Evolutionary conservation across 2,113 vertebrate genomes (phyloP), one percentile per base, ranked within the genome.

Genomic region (Urocitellus parryii): DNA sequence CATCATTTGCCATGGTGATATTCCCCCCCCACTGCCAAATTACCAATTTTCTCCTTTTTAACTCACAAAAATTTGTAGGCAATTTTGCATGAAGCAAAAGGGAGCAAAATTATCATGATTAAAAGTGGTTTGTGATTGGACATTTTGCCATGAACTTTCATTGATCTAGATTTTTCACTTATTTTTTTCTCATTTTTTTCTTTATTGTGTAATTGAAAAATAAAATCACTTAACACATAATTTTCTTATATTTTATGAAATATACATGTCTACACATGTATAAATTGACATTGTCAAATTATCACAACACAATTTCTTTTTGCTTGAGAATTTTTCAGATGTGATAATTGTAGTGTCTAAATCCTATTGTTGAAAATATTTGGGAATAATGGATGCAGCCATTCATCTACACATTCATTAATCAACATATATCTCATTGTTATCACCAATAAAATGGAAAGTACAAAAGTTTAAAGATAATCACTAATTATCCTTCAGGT

Each of bases 191-290:
- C 76, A 93, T 83, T 91, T 96, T 89, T 92, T 76, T 72, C 91
- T 97, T 97, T 98, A 96, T 96, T 97, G 93, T 93, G 81, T 95
- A 97, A 81, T 12, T 96, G 34, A 92, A 97, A 95, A 96, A 85
- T 80, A 39, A 92, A 95, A 97, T 77, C 85, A 94, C 42, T 97
- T 81, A n/a, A 88, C 89, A 97, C 78, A 94, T 37, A 92, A 86
- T 95, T 90, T 92, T 88, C 92, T 96, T 89, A 90, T 53, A 16
- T 14, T 53, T 53, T 84, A 20, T 58, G 45, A 27, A 51, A 34
- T 14, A 29, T 32, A 67, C 32, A 34, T 68, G 32, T 34, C 5
- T 68, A 68, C 32, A 34, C 27, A 32, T 51, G 27, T 37, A 0
- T 68, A 68, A 86, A 16, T 27, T 13, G 51, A 48, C 10, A 11